Conservation (phyloP, 1,140 invertebrate genomes). For the Homarus americanus region DNA sequence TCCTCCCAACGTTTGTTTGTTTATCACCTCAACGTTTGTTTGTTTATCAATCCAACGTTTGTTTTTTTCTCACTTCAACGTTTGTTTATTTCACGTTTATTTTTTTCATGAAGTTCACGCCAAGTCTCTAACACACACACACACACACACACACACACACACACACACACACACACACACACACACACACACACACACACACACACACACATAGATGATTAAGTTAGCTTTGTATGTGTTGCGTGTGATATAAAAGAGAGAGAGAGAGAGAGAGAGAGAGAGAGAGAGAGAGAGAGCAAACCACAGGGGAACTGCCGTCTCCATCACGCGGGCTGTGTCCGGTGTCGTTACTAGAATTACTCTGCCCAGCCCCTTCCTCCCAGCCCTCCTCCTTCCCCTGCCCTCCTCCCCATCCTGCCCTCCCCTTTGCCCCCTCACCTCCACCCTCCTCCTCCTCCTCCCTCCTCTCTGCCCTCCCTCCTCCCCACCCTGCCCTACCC, state of each 20-base stretch:
- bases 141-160: too few relatives aligned
- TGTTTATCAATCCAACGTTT: too few relatives aligned
- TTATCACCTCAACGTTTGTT: too few relatives aligned
- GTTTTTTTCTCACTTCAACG: too few relatives aligned
- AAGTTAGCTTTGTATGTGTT: too few relatives aligned
- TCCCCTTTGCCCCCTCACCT: not conserved
- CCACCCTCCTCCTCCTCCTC: not conserved
- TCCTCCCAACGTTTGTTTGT: too few relatives aligned
- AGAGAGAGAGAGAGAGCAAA: not conserved
- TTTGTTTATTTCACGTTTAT: too few relatives aligned
- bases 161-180: too few relatives aligned
- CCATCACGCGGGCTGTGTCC: conserved; percentile 18
- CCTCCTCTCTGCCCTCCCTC: not conserved
- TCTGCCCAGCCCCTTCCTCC: not conserved
- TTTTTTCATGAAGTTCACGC: too few relatives aligned
- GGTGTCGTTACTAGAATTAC: conserved; percentile 22
- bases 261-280: not conserved
- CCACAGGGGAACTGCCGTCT: not conserved
- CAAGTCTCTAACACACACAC: too few relatives aligned
- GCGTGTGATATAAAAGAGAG: not conserved
- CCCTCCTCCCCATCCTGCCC: not conserved
- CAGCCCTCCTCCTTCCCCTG: not conserved
- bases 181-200: too few relatives aligned
- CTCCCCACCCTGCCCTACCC: not conserved
- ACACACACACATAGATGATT: too few relatives aligned